Evolutionary conservation across 2,888 invertebrate species (phyloP).

Genomic region (Odontocerum albicorne): DNA sequence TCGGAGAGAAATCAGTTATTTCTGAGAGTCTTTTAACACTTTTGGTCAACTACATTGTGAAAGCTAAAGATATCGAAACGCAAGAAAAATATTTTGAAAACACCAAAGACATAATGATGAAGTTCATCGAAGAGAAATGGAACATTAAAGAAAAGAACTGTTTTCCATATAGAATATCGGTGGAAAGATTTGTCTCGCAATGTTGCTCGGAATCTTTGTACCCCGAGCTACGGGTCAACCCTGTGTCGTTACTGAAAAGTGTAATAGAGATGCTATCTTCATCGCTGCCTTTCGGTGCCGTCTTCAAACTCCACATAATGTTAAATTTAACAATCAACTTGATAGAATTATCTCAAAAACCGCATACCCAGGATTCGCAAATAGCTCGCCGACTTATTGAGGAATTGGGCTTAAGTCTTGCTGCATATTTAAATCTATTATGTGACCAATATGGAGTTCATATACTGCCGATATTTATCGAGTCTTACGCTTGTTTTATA

Average conservation of each 20-base stretch:
- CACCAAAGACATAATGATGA: slow-evolving; percentile 16
- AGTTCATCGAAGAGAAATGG: slow-evolving; percentile 25
- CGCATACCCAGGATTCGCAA: background rate
- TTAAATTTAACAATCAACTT: slow-evolving; percentile 6
- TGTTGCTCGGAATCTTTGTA: slow-evolving; percentile 18
- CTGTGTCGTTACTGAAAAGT: slow-evolving; percentile 9
- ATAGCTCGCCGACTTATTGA: slow-evolving; percentile 1
- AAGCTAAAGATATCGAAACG: slow-evolving; percentile 14
- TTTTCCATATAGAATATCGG: slow-evolving; percentile 12
- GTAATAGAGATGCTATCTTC: slow-evolving; percentile 19
- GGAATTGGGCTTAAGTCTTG: slow-evolving; percentile 6
- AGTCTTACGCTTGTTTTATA: slow-evolving; percentile 2
- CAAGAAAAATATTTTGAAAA: slow-evolving; percentile 18
- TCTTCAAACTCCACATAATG: slow-evolving; percentile 9
- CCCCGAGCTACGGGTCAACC: slow-evolving; percentile 7
- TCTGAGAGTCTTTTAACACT: slow-evolving; percentile 17
- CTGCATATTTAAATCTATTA: background rate
- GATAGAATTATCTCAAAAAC: slow-evolving; percentile 6
- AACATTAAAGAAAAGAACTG: slow-evolving; percentile 11
- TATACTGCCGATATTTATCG: background rate
- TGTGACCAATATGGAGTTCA: slow-evolving; percentile 4
- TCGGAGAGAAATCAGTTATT: slow-evolving; percentile 1
- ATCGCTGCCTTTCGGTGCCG: slow-evolving; percentile 11
- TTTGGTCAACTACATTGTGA: slow-evolving; percentile 21
- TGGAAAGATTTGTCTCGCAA: slow-evolving; percentile 16